These are phyloP conservation scores for Hirtodrosophila confusa DNA, from an alignment of 2,888 invertebrate species.

Conservation along the genomic window DNA sequence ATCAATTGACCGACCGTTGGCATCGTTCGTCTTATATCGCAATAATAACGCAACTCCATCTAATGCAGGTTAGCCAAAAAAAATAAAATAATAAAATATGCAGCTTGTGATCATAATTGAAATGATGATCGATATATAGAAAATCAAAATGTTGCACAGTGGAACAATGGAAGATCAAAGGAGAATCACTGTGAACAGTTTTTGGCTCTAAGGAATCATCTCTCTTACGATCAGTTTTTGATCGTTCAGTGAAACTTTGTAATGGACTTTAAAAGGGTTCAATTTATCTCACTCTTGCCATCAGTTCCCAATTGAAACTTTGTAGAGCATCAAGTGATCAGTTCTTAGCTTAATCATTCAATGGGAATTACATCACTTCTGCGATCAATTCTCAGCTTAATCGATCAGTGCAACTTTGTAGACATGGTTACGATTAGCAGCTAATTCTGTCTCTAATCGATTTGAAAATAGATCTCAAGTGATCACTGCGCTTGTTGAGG, in stretches of 20 bases:
- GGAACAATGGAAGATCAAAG: slow-evolving; percentile 12
- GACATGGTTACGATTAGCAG: not conserved
- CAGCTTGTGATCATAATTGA: slow-evolving; percentile 63
- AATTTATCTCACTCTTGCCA: not conserved
- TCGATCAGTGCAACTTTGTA: slow-evolving; percentile 22
- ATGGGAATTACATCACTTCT: not conserved
- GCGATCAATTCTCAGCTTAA: slow-evolving; percentile 1
- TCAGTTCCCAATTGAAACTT: not conserved
- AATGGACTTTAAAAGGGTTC: no score
- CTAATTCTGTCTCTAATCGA: not conserved
- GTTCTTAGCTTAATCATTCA: slow-evolving; percentile 15
- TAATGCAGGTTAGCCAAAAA: slow-evolving; percentile 29
- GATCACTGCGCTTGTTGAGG: slow-evolving; percentile 13
- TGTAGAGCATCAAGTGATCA: no score
- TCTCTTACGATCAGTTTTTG: no score
- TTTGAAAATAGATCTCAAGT: slow-evolving; percentile 20
- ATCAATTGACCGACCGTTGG: slow-evolving; percentile 51
- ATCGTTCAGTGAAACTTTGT: no score
- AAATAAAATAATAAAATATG: slow-evolving; percentile 18
- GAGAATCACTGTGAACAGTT: not conserved
- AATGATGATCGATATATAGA: slow-evolving; percentile 45
- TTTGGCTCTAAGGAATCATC: no score
- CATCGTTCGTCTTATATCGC: slow-evolving; percentile 26
- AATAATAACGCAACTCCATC: slow-evolving; percentile 45
- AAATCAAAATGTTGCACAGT: slow-evolving; percentile 46